These are phyloP conservation scores for Epinotia demarniana DNA, from an alignment of 2,888 invertebrate species.

Conservation along the genomic window DNA sequence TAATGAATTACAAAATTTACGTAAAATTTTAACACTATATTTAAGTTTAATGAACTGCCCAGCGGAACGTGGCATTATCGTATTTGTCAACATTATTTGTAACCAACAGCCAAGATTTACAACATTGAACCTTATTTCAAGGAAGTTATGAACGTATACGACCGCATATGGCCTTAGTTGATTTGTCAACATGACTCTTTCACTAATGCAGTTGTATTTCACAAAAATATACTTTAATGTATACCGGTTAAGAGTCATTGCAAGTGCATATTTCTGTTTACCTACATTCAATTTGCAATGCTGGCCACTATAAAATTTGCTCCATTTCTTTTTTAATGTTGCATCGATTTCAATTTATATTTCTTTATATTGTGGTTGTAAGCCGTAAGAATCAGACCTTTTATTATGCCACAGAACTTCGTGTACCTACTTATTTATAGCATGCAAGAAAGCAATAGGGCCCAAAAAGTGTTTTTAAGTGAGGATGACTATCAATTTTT, in stretches of 20 bases:
- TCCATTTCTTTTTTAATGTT: slow-evolving; percentile 40
- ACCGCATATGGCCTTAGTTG: neutral
- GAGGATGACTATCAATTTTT: too few relatives aligned
- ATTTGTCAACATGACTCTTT: neutral
- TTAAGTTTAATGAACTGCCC: slow-evolving; percentile 21
- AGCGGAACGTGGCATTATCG: slow-evolving; percentile 25
- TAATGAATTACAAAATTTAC: slow-evolving; percentile 30
- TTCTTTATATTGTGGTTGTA: slow-evolving; percentile 10
- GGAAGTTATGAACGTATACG: neutral
- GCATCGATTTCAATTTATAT: slow-evolving; percentile 23
- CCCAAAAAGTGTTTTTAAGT: too few relatives aligned
- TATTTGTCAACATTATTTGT: slow-evolving; percentile 27
- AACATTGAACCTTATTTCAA: neutral
- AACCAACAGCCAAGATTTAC: neutral
- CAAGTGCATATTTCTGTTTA: slow-evolving; percentile 11
- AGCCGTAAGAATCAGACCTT: neutral
- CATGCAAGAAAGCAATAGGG: too few relatives aligned
- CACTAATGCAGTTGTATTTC: neutral
- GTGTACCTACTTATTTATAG: too few relatives aligned
- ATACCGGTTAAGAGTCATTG: neutral
- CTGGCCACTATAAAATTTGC: slow-evolving; percentile 29
- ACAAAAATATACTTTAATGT: neutral
- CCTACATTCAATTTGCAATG: slow-evolving; percentile 39
- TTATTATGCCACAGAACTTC: too few relatives aligned
- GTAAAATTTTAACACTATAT: slow-evolving; percentile 16